Evolutionary conservation across 2,888 invertebrate species (phyloP), one percentile per base, ranked within the genome.

Genomic region (Taphrorychus bicolor): DNA sequence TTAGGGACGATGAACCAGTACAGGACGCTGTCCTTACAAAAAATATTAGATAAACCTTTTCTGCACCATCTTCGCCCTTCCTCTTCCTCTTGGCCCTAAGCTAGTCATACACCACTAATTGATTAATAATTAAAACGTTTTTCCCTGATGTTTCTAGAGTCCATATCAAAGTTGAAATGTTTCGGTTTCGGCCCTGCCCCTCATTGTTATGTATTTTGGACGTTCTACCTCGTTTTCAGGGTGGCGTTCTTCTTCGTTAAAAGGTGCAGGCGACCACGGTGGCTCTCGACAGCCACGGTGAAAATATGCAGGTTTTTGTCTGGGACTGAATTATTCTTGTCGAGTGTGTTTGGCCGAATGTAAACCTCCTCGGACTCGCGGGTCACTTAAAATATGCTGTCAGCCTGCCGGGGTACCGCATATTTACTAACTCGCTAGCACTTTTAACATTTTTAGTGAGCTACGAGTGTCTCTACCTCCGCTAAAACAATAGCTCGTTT

Each of bases 301-400:
- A 77, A 78, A 76, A 75, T 75, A 77, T 80, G 79, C 79, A 76
- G 78, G 78, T 80, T 81, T 80, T 80, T 80, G 77, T 79, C 78
- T 75, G 75, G 58, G 62, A 67, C 77, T 81, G 81, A 81, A 81
- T 81, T 81, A 82, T 82, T 80, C 80, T 80, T 81, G 79, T 81
- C 79, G 65, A 75, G 75, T 78, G 77, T 79, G 80, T 80, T 79
- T 78, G 77, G 75, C 73, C 75, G 78, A 80, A 80, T 80, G 81
- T 81, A 78, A 80, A 80, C 80, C 77, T 76, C 75, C 74, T 76
- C 76, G 76, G 77, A 76, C 76, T 77, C 76, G 76, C 73, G 76
- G 73, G 75, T 76, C 79, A 79, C 78, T 80, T 81, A 80, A 81
- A 79, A 81, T 81, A 80, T 78, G 75, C 77, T 80, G 81, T 81